Conservation (phyloP, 1,140 invertebrate species). For the Chironomus tepperi region DNA sequence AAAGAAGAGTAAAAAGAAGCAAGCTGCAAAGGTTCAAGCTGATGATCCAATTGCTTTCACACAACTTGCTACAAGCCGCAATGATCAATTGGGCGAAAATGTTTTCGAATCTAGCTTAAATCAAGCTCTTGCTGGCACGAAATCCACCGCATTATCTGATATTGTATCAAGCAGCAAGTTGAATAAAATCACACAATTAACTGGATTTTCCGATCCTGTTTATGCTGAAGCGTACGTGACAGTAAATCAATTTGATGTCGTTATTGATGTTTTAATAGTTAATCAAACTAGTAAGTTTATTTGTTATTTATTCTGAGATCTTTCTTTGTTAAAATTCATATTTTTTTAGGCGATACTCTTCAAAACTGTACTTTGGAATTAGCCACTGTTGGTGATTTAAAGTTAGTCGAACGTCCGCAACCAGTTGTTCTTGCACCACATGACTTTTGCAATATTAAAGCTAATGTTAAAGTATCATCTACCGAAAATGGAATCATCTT, state of each 20-base stretch:
- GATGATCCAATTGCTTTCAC: constrained; percentile 82
- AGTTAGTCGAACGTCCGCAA: constrained; percentile 94
- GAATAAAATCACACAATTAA: constrained; percentile 93
- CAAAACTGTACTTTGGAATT: constrained; percentile 97
- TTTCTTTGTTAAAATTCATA: constrained; percentile 24
- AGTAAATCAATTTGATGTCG: constrained; percentile 98
- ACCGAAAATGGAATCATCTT: constrained; percentile 99
- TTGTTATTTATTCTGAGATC: background rate
- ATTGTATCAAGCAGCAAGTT: constrained; percentile 52
- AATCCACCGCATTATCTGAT: constrained; percentile 41
- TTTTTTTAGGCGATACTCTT: constrained; percentile 67
- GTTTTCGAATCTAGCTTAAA: constrained; percentile 93
- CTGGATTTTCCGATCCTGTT: constrained; percentile 98
- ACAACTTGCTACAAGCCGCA: constrained; percentile 66
- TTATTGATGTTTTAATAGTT: constrained; percentile 93
- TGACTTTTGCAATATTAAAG: constrained; percentile 97
- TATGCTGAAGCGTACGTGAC: constrained; percentile 99
- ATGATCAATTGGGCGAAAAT: constrained; percentile 72
- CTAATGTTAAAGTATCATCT: constrained; percentile 89
- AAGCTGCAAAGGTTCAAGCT: constrained; percentile 62
- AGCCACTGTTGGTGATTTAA: constrained; percentile 94
- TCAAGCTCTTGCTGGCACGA: constrained; percentile 71
- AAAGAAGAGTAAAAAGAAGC: constrained; percentile 54
- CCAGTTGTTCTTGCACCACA: constrained; percentile 90
- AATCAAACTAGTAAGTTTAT: constrained; percentile 78